Evolutionary conservation across 2,888 invertebrate species (phyloP).

Genomic region (Synanthedon myopaeformis): DNA sequence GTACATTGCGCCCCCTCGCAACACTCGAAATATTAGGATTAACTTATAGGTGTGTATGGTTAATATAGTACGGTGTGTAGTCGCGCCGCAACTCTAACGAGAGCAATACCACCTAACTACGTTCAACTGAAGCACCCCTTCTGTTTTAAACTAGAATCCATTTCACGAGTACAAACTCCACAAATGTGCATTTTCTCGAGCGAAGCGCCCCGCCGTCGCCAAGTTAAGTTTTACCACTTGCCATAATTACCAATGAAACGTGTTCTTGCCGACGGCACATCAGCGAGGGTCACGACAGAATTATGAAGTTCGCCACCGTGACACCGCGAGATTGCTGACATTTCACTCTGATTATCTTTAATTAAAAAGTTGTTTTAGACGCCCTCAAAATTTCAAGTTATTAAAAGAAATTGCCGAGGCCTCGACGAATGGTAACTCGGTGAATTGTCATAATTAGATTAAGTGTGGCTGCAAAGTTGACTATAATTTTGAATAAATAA

Average conservation of each 20-base stretch:
- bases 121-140: conserved; percentile 45
- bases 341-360: conserved; percentile 60
- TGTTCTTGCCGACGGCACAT: conserved; percentile 42
- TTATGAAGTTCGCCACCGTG: conserved; percentile 50
- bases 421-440: conserved; percentile 48
- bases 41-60: conserved; percentile 23
- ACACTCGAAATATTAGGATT: too few relatives aligned
- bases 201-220: conserved; percentile 33
- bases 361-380: conserved; percentile 62
- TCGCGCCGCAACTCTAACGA: conserved; percentile 44
- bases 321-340: conserved; percentile 52
- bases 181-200: conserved; percentile 53
- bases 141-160: conserved; percentile 62
- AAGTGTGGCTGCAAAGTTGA: conserved; percentile 19
- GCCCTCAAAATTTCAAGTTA: conserved; percentile 49
- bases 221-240: conserved; percentile 57
- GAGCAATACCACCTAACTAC: conserved; percentile 57
- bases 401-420: conserved; percentile 56
- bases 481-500: not conserved
- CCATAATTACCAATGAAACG: conserved; percentile 60
- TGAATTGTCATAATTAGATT: conserved; percentile 58
- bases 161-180: conserved; percentile 54
- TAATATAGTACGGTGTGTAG: conserved; percentile 5
- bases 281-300: conserved; percentile 39
- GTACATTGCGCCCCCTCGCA: not conserved